Conservation (phyloP, 2,888 invertebrate genomes). For the Agrochola lota region DNA sequence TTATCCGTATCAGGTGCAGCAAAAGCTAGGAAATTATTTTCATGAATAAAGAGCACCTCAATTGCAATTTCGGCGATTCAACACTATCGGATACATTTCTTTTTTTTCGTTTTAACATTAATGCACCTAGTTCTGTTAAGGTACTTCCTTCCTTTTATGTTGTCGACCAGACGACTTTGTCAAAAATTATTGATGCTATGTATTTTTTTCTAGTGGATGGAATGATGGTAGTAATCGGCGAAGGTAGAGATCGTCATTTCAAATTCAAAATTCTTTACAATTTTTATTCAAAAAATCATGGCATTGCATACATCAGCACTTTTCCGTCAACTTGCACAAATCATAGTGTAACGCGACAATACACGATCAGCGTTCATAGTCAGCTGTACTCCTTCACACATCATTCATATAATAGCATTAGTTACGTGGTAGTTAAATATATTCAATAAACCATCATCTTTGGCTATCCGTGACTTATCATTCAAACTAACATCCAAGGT, state of each 20-base stretch:
- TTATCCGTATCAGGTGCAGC: constrained; percentile 31
- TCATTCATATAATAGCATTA: too few species aligned
- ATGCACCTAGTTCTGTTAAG: neutral
- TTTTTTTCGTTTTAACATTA: neutral
- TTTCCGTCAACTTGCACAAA: too few species aligned
- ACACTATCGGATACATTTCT: neutral
- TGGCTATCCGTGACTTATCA: too few species aligned
- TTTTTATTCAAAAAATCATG: too few species aligned
- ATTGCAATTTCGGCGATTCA: neutral
- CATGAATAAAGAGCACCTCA: neutral
- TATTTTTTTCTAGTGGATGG: neutral
- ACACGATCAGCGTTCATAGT: too few species aligned
- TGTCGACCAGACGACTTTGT: neutral
- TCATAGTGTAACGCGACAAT: too few species aligned
- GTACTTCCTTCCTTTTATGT: too few species aligned
- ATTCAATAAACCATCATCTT: too few species aligned
- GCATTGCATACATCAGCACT: too few species aligned
- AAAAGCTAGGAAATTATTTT: constrained; percentile 19
- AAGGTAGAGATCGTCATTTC: neutral
- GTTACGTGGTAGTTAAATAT: too few species aligned
- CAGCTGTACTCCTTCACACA: too few species aligned
- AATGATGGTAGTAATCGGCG: neutral
- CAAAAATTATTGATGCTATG: neutral
- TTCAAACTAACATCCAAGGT: too few species aligned
- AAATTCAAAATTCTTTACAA: neutral